Conservation (phyloP, 1,140 invertebrate genomes). For the Nasonia longicornis region DNA sequence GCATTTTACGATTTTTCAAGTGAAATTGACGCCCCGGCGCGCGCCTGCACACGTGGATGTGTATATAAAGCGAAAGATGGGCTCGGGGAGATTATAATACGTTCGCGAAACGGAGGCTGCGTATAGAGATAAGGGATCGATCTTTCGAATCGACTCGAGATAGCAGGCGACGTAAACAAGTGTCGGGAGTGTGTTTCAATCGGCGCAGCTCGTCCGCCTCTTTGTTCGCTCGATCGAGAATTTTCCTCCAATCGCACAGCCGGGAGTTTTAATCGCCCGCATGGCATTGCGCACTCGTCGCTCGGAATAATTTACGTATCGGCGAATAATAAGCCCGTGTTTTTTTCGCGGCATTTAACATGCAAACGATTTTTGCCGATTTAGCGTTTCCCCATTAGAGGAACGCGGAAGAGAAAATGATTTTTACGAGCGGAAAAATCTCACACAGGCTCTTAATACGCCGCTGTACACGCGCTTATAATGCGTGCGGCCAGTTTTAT, state of each 20-base stretch:
- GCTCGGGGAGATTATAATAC: not conserved
- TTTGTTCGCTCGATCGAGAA: not conserved
- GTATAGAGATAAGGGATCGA: conserved; percentile 18
- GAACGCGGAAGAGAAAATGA: conserved; percentile 41
- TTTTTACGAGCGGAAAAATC: conserved; percentile 31
- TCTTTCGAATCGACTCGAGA: conserved; percentile 4
- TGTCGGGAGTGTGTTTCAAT: conserved; percentile 30
- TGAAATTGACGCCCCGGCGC: conserved; percentile 62
- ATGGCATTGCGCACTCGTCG: not conserved
- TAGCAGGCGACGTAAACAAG: conserved; percentile 36
- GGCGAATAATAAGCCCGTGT: too few species aligned
- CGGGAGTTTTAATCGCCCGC: not conserved
- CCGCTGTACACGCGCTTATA: not conserved
- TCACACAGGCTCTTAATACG: conserved; percentile 1
- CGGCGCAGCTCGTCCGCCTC: not conserved
- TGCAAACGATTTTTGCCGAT: conserved; percentile 23
- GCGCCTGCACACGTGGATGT: not conserved
- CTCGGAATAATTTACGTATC: not conserved
- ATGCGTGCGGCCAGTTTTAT: conserved; percentile 17
- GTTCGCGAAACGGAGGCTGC: not conserved
- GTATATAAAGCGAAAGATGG: too few species aligned
- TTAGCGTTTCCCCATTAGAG: conserved; percentile 9
- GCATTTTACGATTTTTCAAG: conserved; percentile 69
- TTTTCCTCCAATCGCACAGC: not conserved
- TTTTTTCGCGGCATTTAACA: not conserved